Evolutionary conservation across 30 jellyfish, hydroid and myxozoan genomes (phyloP), one percentile per base, ranked within the genome.

Genomic region (Cassiopea andromeda): DNA sequence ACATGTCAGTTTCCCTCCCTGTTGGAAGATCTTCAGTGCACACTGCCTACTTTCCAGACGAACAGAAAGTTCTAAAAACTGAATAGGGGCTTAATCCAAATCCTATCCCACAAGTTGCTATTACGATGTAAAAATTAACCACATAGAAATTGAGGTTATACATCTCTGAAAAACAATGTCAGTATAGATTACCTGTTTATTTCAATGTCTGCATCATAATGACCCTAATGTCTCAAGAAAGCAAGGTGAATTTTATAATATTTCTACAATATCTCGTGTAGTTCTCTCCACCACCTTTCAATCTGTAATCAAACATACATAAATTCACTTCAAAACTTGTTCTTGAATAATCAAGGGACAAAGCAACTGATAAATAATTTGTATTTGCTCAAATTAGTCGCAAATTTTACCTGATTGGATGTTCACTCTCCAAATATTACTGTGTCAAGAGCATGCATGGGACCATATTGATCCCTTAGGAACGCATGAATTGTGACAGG

Each of bases 221-320:
- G 78, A 64, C 43, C 43, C 2, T 77, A 44, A 5, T 85, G 60
- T 0, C 74, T 60, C 73, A 85, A 61, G 43, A 68, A 59, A 5
- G n/a, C 15, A 68, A 85, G 48, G 46, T 46, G 73, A 18, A n/a
- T 58, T 67, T 73, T 85, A 79, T 2, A 85, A 60, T 9, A 59
- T 19, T 59, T 73, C 74, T 85, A 87, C n/a, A 85, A 78, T 2
- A 87, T 17, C 48, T 85, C 93, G 9, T 58, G 82, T 54, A 85
- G 82, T 46, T 85, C 93, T 59, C 76, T 85, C 93, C 93, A 85
- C 93, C 93, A 85, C 47, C 93, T 60, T 75, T 85, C 93, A 54
- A 85, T 85, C 87, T 84, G 92, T 67, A 84, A 49, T 6, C 19
- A 57, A 16, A 73, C 38, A 84, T 10, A 19, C 9, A 80, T 80